phyloP scores from a whole-genome alignment of 1,140 invertebrate genomes.

The Brachionus koreanus region DNA sequence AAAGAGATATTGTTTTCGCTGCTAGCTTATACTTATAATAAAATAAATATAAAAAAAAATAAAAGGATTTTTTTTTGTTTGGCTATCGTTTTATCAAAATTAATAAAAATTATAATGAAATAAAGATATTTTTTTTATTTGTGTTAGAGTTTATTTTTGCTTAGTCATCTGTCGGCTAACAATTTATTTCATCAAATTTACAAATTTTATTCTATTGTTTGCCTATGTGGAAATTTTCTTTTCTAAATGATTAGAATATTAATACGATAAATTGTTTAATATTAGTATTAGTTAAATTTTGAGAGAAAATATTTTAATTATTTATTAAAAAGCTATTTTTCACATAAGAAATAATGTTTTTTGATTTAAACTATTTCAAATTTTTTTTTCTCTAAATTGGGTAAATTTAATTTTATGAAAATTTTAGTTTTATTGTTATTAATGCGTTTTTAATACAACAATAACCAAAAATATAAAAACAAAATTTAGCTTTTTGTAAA shows the following conservation, averaged over 20 bases:
- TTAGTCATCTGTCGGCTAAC: neutral
- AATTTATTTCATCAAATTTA: neutral
- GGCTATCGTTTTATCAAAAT: constrained; percentile 2
- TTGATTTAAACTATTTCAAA: too few relatives aligned
- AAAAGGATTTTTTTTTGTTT: neutral
- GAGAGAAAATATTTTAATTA: neutral
- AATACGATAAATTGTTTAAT: neutral
- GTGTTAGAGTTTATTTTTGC: too few relatives aligned
- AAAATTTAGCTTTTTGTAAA: neutral
- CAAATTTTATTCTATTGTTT: too few relatives aligned
- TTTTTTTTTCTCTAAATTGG: too few relatives aligned
- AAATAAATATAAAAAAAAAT: too few relatives aligned
- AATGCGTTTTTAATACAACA: neutral
- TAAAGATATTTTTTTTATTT: neutral
- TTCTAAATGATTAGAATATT: neutral
- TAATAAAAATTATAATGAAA: neutral
- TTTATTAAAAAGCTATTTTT: neutral
- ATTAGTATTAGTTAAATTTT: neutral
- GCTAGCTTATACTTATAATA: constrained; percentile 42
- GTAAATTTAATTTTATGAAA: too few relatives aligned
- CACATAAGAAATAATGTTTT: too few relatives aligned
- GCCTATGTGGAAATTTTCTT: neutral
- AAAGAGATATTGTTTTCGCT: constrained; percentile 44
- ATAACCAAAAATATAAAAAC: too few relatives aligned
- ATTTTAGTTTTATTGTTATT: too few relatives aligned